Percentiles rank a stretch among this genome's conserved stretches.
These are phyloP conservation scores for Drosophila mimica DNA, from an alignment of 2,888 invertebrate species.

Conservation along the genomic window DNA sequence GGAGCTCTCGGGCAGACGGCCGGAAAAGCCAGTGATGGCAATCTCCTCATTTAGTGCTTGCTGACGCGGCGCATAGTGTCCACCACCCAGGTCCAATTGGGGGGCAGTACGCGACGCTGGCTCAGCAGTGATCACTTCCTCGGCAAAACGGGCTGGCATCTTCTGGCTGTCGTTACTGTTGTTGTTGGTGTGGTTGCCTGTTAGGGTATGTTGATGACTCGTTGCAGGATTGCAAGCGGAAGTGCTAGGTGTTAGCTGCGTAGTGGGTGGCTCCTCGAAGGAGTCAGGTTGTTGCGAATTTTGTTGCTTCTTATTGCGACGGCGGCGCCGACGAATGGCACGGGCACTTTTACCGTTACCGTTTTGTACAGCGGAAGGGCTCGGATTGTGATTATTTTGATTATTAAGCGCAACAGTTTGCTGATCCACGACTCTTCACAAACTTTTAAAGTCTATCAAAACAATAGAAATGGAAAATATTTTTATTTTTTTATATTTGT, in stretches of 20 bases:
- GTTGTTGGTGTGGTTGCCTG: constrained; percentile 25
- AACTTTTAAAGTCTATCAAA: constrained; percentile 57
- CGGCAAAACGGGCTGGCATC: constrained; percentile 90
- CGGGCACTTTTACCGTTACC: constrained; percentile 72
- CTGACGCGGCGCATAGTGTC: constrained; percentile 69
- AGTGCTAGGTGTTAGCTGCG: constrained; percentile 71
- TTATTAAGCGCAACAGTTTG: constrained; percentile 70
- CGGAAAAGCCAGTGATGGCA: constrained; percentile 93
- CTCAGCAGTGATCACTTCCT: constrained; percentile 85
- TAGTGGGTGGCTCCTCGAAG: constrained; percentile 53
- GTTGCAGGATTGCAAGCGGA: constrained; percentile 43
- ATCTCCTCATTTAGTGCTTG: constrained; percentile 87
- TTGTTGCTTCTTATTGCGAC: constrained; percentile 79
- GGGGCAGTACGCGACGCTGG: constrained; percentile 75
- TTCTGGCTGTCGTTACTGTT: constrained; percentile 61
- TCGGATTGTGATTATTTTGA: constrained; percentile 58
- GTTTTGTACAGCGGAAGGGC: constrained; percentile 58
- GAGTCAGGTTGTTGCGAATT: constrained; percentile 71
- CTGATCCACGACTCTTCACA: constrained; percentile 75
- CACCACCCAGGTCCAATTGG: constrained; percentile 81
- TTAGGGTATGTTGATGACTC: constrained; percentile 40
- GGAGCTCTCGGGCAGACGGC: constrained; percentile 95
- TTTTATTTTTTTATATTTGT: neutral
- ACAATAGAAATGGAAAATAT: neutral
- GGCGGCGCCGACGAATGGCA: constrained; percentile 80